Evolutionary conservation across 1,140 invertebrate genomes (phyloP).

Genomic region (Aphelinus certus): DNA sequence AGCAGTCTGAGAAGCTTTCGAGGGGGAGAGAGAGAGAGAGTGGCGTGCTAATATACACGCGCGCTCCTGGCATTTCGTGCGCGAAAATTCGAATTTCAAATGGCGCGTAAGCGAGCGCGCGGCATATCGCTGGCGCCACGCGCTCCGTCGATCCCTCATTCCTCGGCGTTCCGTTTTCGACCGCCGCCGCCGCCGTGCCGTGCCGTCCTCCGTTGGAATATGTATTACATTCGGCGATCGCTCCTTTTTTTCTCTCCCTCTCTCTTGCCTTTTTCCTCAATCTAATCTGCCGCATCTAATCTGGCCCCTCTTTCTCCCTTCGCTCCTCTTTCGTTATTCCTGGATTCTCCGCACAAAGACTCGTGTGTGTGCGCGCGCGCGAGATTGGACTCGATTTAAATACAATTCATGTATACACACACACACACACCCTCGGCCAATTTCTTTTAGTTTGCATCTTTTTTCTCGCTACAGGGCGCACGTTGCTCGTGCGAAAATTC

Average conservation of each 20-base stretch:
- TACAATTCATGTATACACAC: slow-evolving; percentile 38
- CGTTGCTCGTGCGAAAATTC: neutral
- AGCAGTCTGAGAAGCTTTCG: no score
- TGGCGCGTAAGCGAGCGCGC: neutral
- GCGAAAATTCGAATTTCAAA: slow-evolving; percentile 29
- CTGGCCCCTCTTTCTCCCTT: neutral
- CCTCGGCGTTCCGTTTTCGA: neutral
- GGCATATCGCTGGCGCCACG: slow-evolving; percentile 26
- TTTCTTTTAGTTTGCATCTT: slow-evolving; percentile 12
- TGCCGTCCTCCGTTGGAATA: slow-evolving; percentile 3
- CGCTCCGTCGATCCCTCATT: neutral
- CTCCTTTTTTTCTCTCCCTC: neutral
- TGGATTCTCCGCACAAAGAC: slow-evolving; percentile 12
- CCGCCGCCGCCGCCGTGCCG: slow-evolving; percentile 3
- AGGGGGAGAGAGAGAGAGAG: no score
- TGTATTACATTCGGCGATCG: slow-evolving; percentile 28
- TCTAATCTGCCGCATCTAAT: slow-evolving; percentile 34
- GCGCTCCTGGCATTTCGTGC: slow-evolving; percentile 24
- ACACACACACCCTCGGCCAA: slow-evolving; percentile 1
- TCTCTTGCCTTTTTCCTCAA: slow-evolving; percentile 2
- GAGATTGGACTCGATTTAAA: slow-evolving; percentile 43
- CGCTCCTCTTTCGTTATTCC: slow-evolving; percentile 16
- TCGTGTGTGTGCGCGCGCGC: neutral
- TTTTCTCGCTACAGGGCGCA: neutral
- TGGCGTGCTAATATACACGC: no score